Percentiles rank a stretch among this genome's conserved stretches.
phyloP scores from a whole-genome alignment of 1,140 invertebrate genomes.

The Thaumetopoea pityocampa region DNA sequence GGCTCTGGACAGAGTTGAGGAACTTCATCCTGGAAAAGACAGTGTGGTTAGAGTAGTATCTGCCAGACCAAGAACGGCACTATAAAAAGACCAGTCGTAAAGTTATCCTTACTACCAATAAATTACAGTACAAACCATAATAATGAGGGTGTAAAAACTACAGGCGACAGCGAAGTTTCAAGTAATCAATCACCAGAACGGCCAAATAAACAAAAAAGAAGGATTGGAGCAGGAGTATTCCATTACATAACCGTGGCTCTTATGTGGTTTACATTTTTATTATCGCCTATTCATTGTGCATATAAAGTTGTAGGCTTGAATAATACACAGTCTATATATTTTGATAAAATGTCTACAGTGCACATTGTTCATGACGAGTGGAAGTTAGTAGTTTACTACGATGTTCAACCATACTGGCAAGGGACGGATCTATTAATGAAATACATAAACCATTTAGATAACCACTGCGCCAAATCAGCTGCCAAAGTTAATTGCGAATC shows the following conservation, averaged over 20 bases:
- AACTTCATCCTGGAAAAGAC: constrained; percentile 7
- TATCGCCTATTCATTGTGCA: not conserved
- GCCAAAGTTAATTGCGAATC: constrained; percentile 9
- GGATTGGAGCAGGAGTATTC: too few species aligned
- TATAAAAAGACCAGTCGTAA: constrained; percentile 6
- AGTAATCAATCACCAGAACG: too few species aligned
- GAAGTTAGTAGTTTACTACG: constrained; percentile 8
- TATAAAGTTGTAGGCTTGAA: constrained; percentile 4
- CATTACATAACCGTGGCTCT: too few species aligned
- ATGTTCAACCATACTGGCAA: constrained; percentile 4
- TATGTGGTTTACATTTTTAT: constrained; percentile 1
- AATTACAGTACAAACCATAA: not conserved
- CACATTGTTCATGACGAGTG: constrained; percentile 4
- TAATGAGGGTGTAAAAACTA: not conserved
- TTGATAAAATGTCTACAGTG: constrained; percentile 16
- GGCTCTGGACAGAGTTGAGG: constrained; percentile 4
- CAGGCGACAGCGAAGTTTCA: not conserved
- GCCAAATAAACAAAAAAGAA: too few species aligned
- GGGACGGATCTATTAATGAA: not conserved
- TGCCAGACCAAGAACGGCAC: constrained; percentile 3
- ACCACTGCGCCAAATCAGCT: not conserved
- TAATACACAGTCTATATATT: constrained; percentile 15
- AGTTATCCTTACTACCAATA: constrained; percentile 6
- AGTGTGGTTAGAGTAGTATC: constrained; percentile 2
- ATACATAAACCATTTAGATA: constrained; percentile 6